Base-by-base conservation (phyloP, 2,888 invertebrate species). In the Rapana venosa region DNA sequence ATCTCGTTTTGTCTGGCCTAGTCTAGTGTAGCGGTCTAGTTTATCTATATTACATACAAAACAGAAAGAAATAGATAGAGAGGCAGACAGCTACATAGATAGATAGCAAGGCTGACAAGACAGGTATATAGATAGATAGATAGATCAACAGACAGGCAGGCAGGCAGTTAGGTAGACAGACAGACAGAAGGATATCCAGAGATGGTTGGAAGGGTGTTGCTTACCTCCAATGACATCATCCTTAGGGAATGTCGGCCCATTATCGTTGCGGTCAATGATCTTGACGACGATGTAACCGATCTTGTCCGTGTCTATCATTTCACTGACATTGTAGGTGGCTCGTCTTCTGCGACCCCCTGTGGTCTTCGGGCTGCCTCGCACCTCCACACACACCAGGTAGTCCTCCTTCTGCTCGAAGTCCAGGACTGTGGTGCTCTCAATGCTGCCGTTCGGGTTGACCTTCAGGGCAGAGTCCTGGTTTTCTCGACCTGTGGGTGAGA, bases 361-460 rank as follows among this genome's bases (percentile, higher is more conserved):
- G 74, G 96, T 96, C 0, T 97, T 15, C 17, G 26, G 97, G 97
- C 93, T 98, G 8, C 4, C n/a, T 98, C 47, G 97, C 97, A 98
- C 98, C 93, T 97, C 97, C 0, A 98, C 97, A 94, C 97, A 97
- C 30, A 98, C 96, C 5, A 97, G 97, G 47, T 98, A 97, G 0
- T 97, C 97, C 0, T 97, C 97, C 90, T 97, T 97, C 35, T 97
- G 97, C 94, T 98, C 98, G 79, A 98, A 96, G 94, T 98, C 98
- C 77, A 98, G 96, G 0, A 97, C 97, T 93, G 97, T 97, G 35
- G 61, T 87, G 11, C 93, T 93, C 26, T 79, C 87, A 13, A 94
- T 92, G 0, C n/a, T 26, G 20, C 94, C 94, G 35, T 91, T 70
- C 20, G 32, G 17, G 17, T 87, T 56, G 17, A 92, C 77, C 0